phyloP scores from a whole-genome alignment of 2,797 vertebrate genomes.

The Diceros bicornis region DNA sequence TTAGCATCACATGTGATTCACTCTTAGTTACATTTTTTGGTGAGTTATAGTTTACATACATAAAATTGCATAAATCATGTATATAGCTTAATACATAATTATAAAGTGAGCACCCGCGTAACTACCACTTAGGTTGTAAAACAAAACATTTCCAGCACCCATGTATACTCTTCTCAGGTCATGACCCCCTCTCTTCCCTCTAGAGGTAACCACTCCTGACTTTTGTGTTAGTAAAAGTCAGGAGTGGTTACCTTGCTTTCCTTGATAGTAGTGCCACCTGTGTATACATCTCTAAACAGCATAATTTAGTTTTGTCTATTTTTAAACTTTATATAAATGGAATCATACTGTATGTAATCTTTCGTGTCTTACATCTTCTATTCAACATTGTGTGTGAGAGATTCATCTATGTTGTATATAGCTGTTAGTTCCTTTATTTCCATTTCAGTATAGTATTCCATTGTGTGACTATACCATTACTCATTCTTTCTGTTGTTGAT shows the following conservation, averaged over 20 bases:
- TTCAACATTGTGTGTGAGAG: constrained; percentile 28
- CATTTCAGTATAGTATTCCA: constrained; percentile 18
- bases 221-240: neutral
- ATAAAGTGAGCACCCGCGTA: neutral
- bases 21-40: constrained; percentile 29
- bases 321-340: constrained; percentile 45
- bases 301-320: constrained; percentile 53
- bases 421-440: constrained; percentile 23
- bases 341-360: constrained; percentile 3
- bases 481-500: constrained; percentile 51
- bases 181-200: neutral
- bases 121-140: neutral
- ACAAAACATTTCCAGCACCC: neutral
- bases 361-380: constrained; percentile 22
- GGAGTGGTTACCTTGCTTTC: neutral
- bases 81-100: constrained; percentile 51
- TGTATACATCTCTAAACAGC: neutral
- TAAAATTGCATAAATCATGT: constrained; percentile 32
- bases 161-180: neutral
- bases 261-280: neutral
- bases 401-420: neutral
- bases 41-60: neutral
- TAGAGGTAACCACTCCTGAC: neutral
- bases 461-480: neutral
- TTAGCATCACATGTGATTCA: constrained; percentile 59